A percentile compares a stretch with the other conserved stretches of the same genome.
Conservation (phyloP, 2,888 invertebrate species). For the Leucophora obtusa region DNA sequence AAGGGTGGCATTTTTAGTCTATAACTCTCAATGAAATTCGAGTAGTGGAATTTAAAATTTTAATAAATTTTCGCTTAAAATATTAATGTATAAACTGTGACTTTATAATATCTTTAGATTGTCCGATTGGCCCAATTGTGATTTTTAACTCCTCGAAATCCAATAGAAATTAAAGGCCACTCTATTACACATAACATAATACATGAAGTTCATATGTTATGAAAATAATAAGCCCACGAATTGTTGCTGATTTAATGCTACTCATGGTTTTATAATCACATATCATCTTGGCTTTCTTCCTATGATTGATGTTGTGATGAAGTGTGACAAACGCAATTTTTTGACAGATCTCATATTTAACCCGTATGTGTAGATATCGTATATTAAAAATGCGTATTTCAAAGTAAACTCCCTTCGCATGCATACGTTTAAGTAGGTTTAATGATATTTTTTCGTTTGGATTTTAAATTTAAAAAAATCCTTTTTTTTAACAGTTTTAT, state of each 20-base stretch:
- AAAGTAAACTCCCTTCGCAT: slow-evolving; percentile 44
- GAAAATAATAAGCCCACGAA: slow-evolving; percentile 30
- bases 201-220: slow-evolving; percentile 16
- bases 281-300: slow-evolving; percentile 24
- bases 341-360: slow-evolving; percentile 64
- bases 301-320: slow-evolving; percentile 73
- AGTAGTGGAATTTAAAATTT: no score
- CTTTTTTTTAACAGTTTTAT: slow-evolving; percentile 34
- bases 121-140: no score
- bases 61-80: no score
- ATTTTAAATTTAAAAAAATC: slow-evolving; percentile 60
- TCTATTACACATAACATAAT: neutral
- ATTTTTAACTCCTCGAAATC: no score
- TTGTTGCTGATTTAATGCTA: slow-evolving; percentile 51
- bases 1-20: neutral
- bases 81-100: no score
- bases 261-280: slow-evolving; percentile 48
- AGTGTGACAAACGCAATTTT: slow-evolving; percentile 71
- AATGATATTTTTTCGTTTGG: slow-evolving; percentile 52
- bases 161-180: neutral
- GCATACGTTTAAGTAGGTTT: slow-evolving; percentile 49
- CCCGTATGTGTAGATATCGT: slow-evolving; percentile 22
- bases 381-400: neutral
- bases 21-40: no score
- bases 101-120: no score